Conservation (phyloP, 2,888 invertebrate genomes). For the Hemicrepidius hirtus region DNA sequence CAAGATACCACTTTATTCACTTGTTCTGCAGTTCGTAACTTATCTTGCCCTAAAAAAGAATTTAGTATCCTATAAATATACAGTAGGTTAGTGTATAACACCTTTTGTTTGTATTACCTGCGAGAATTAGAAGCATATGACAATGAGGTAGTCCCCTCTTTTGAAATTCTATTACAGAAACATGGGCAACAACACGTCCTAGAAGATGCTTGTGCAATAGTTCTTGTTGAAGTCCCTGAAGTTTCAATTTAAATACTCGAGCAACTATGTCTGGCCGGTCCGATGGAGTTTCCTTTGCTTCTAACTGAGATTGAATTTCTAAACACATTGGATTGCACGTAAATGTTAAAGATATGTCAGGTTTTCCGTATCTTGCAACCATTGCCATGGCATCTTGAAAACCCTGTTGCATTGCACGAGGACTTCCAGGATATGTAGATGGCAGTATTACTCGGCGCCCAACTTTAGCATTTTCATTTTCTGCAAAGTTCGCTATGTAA, state of each 20-base stretch:
- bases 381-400: constrained; percentile 71
- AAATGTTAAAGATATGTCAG: constrained; percentile 68
- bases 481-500: too few species aligned
- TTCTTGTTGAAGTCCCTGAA: constrained; percentile 43
- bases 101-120: too few species aligned
- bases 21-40: neutral
- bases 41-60: constrained; percentile 11
- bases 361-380: constrained; percentile 67
- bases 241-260: constrained; percentile 52
- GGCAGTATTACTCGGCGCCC: constrained; percentile 57
- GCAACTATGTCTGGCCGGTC: constrained; percentile 66
- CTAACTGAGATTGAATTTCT: constrained; percentile 66
- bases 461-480: constrained; percentile 61
- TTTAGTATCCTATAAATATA: too few species aligned
- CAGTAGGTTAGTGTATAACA: too few species aligned
- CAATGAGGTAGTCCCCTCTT: constrained; percentile 51
- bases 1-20: constrained; percentile 31
- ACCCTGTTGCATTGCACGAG: constrained; percentile 65
- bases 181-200: constrained; percentile 34
- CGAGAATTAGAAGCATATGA: constrained; percentile 11
- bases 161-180: constrained; percentile 55
- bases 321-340: constrained; percentile 70
- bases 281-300: constrained; percentile 56
- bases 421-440: constrained; percentile 52
- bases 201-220: constrained; percentile 32